phyloP scores from a whole-genome alignment of 2,797 vertebrate species.

The Catostomus latipinnis region DNA sequence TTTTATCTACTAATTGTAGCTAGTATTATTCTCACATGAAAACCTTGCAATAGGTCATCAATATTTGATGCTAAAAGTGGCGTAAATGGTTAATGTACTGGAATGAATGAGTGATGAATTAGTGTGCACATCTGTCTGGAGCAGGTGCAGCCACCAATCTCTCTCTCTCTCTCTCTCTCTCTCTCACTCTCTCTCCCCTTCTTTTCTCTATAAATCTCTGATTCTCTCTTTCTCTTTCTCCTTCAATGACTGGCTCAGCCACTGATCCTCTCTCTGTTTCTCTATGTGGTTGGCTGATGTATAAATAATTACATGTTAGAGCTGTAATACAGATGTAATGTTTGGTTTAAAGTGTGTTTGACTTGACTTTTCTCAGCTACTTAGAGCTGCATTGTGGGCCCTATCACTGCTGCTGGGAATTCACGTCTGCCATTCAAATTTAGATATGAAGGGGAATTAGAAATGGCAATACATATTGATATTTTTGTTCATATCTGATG shows the following conservation, averaged over 20 bases:
- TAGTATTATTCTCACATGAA: neutral
- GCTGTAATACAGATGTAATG: conserved; percentile 59
- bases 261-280: conserved; percentile 23
- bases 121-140: conserved; percentile 70
- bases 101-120: conserved; percentile 70
- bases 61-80: conserved; percentile 62
- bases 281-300: neutral
- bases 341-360: conserved; percentile 51
- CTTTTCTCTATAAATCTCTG: no score
- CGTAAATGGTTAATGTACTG: conserved; percentile 69
- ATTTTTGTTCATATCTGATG: neutral
- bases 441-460: conserved; percentile 45
- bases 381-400: conserved; percentile 33
- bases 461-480: conserved; percentile 50
- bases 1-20: neutral
- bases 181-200: neutral
- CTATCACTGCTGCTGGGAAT: conserved; percentile 37
- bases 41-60: conserved; percentile 8
- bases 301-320: conserved; percentile 53
- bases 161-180: conserved; percentile 36
- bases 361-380: conserved; percentile 24
- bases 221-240: no score
- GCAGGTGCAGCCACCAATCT: conserved; percentile 66
- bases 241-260: no score
- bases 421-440: conserved; percentile 47